Evolutionary conservation across 2,888 invertebrate species (phyloP), one percentile per base, ranked within the genome.

Genomic region (Cremastobaeus sp.): DNA sequence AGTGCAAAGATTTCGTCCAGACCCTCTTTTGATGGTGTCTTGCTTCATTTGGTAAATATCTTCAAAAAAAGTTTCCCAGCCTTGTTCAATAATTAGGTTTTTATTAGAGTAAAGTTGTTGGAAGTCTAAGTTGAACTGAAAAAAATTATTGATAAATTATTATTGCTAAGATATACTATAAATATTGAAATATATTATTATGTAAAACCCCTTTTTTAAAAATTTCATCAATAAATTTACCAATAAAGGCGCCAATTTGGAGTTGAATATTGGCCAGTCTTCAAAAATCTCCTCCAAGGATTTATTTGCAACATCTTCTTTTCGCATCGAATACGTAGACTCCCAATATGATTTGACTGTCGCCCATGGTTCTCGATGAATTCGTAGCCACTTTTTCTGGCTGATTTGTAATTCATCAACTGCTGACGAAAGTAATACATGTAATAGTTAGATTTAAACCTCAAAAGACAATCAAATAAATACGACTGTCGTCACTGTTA

Each of bases 361-460:
- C 11, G 39, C 41, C 54, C 39, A 54, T 0, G 54, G 54, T 18
- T 54, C 39, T 3, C 30, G 9, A 9, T 54, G 54, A 3, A 11
- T 41, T 6, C 30, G 11, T 1, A 54, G 12, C 54, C 54, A 54
- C 11, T 54, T 54, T n/a, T 54, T 54, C 9, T 54, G 25, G 8
- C 39, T 35, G 6, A 21, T 4, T 6, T 4, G 3, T 11, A 9
- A 12, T 43, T 43, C 43, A 15, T 43, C 12, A 4, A 2, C 5
- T 21, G 30, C 6, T 1, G 12, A 21, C 2, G 18, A 41, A n/a
- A n/a, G 9, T n/a, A 5, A 18, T 17, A 14, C 1, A 28, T 12
- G 3, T 41, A 41, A 20, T 20, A 41, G 3, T 9, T 18, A 17
- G 1, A 18, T 21, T 21, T n/a, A n/a, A n/a, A n/a, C n/a, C n/a